phyloP scores from a whole-genome alignment of 2,888 invertebrate genomes.

The Heteromyza rotundicornis region DNA sequence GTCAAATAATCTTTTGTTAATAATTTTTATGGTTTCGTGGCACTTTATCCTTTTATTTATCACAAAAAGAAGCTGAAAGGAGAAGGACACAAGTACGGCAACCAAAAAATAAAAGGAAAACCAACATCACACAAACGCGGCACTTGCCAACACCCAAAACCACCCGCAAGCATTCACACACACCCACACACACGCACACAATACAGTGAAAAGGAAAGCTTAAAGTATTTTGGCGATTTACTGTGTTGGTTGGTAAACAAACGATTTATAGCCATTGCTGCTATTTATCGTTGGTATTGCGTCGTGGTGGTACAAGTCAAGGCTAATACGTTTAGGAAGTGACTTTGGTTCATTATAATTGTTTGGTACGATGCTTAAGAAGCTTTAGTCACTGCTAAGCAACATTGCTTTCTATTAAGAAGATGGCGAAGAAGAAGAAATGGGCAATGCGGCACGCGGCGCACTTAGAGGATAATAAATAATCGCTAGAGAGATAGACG shows the following conservation, averaged over 20 bases:
- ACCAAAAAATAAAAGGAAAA: background rate
- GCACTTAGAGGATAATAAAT: background rate
- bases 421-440: no score
- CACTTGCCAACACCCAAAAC: no score
- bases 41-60: constrained; percentile 22
- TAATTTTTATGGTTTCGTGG: constrained; percentile 32
- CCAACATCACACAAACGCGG: no score
- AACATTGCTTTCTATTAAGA: no score
- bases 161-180: no score
- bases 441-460: no score
- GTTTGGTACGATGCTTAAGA: constrained; percentile 4
- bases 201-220: background rate
- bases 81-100: background rate
- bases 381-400: no score
- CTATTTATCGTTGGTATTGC: constrained; percentile 7
- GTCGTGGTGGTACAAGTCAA: constrained; percentile 18
- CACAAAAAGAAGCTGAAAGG: constrained; percentile 1
- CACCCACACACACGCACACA: background rate
- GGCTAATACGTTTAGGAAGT: constrained; percentile 23
- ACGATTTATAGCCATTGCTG: constrained; percentile 14
- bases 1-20: no score
- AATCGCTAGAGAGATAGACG: background rate
- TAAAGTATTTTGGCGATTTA: background rate
- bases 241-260: constrained; percentile 11
- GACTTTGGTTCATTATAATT: constrained; percentile 13